These are phyloP conservation scores for Stomatorhinus walkeri DNA, from an alignment of 2,797 vertebrate genomes.

Conservation along the genomic window DNA sequence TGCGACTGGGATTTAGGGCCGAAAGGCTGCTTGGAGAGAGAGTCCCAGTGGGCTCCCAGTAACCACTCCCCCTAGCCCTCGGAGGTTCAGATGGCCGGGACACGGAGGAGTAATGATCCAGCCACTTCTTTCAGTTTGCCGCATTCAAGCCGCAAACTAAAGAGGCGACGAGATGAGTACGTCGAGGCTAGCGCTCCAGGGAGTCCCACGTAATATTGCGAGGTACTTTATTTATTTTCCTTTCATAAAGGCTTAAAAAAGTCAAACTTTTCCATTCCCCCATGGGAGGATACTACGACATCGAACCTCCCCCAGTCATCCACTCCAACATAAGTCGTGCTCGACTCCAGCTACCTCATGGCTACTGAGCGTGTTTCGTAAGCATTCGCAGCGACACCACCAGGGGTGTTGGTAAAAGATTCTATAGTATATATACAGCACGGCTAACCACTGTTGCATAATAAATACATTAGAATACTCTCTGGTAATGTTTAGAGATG, in stretches of 20 bases:
- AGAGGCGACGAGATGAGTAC: conserved; percentile 47
- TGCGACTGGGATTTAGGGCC: background rate
- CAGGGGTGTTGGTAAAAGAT: background rate
- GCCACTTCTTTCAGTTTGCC: conserved; percentile 31
- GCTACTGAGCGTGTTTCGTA: background rate
- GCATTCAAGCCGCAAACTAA: conserved; percentile 40
- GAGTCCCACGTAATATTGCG: conserved; percentile 42
- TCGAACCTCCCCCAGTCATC: conserved; percentile 35
- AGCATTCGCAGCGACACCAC: background rate
- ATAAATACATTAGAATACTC: background rate
- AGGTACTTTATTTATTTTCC: conserved; percentile 52
- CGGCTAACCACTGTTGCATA: background rate
- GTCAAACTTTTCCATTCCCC: conserved; percentile 38
- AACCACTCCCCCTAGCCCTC: conserved; percentile 44
- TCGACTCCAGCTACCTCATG: conserved; percentile 28
- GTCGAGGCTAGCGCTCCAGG: conserved; percentile 51
- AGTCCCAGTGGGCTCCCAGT: conserved; percentile 44
- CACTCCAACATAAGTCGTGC: conserved; percentile 39
- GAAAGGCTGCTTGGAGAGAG: background rate
- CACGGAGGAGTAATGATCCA: conserved; percentile 23
- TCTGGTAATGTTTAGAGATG: background rate
- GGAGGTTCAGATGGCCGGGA: conserved; percentile 15
- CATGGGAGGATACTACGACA: conserved; percentile 37
- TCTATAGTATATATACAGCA: background rate
- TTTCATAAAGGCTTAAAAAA: conserved; percentile 44